Percentiles rank a stretch among this genome's conserved stretches.
Evolutionary conservation across 2,888 invertebrate species (phyloP).

Genomic region (Apotomis capreana): DNA sequence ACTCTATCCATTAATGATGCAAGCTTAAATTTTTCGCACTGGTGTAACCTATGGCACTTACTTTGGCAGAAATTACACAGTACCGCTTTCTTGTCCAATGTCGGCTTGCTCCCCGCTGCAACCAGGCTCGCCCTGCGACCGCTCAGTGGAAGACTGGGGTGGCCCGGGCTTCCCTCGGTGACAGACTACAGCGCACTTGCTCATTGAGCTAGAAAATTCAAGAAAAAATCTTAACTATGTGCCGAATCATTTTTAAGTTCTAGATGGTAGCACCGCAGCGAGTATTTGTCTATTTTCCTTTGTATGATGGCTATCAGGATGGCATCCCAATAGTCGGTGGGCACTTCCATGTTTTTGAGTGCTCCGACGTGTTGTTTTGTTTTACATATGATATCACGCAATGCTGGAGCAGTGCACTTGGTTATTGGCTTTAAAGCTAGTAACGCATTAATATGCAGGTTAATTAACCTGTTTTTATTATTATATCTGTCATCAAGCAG

Average conservation of each 20-base stretch:
- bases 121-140: neutral
- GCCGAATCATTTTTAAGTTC: neutral
- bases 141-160: neutral
- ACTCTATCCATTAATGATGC: neutral
- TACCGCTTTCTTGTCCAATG: neutral
- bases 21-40: constrained; percentile 4
- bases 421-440: neutral
- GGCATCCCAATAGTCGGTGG: neutral
- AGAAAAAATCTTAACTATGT: neutral
- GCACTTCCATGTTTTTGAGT: neutral
- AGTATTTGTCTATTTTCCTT: neutral
- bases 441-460: neutral
- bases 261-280: neutral
- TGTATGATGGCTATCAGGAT: neutral
- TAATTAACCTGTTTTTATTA: neutral
- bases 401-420: neutral
- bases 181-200: neutral
- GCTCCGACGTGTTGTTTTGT: constrained; percentile 6
- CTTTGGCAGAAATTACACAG: neutral
- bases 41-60: neutral
- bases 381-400: neutral
- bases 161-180: neutral
- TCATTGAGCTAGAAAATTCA: neutral
- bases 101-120: neutral
- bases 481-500: neutral